Conservation (phyloP, 2,888 invertebrate genomes). For the Eupithecia subfuscata region DNA sequence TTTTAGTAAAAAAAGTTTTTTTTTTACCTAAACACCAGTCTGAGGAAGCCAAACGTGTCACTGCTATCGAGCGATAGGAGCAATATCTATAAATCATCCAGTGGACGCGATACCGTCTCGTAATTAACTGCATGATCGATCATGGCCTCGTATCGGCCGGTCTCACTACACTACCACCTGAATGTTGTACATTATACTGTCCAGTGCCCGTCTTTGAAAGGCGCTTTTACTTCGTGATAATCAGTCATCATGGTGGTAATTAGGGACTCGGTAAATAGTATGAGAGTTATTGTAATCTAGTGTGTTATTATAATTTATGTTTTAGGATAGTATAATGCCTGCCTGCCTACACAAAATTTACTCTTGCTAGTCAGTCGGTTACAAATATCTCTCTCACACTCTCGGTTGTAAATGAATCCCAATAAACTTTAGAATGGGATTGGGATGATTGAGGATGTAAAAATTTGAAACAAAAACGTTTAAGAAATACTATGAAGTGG, state of each 20-base stretch:
- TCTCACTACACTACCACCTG: constrained; percentile 14
- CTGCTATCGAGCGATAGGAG: constrained; percentile 58
- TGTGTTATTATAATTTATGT: neutral
- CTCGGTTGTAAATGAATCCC: neutral
- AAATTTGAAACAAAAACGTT: neutral
- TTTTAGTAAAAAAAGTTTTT: neutral
- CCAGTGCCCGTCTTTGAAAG: neutral
- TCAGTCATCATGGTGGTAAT: constrained; percentile 3
- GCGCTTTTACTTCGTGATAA: neutral
- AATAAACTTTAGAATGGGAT: constrained; percentile 12
- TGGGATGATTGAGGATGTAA: constrained; percentile 4
- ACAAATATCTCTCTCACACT: neutral
- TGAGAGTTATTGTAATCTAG: neutral
- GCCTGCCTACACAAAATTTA: neutral
- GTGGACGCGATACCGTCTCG: constrained; percentile 60
- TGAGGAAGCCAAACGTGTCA: constrained; percentile 43
- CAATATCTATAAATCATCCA: constrained; percentile 81
- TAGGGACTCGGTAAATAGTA: neutral
- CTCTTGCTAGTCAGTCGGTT: neutral
- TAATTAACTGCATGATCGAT: constrained; percentile 79
- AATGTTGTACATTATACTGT: constrained; percentile 1
- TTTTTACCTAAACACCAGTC: neutral
- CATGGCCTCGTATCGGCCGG: constrained; percentile 54
- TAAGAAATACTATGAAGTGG: constrained; percentile 14
- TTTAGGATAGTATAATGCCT: neutral